Evolutionary conservation across 2,888 invertebrate genomes (phyloP), one percentile per base, ranked within the genome.

Genomic region (Dioctria rufipes): DNA sequence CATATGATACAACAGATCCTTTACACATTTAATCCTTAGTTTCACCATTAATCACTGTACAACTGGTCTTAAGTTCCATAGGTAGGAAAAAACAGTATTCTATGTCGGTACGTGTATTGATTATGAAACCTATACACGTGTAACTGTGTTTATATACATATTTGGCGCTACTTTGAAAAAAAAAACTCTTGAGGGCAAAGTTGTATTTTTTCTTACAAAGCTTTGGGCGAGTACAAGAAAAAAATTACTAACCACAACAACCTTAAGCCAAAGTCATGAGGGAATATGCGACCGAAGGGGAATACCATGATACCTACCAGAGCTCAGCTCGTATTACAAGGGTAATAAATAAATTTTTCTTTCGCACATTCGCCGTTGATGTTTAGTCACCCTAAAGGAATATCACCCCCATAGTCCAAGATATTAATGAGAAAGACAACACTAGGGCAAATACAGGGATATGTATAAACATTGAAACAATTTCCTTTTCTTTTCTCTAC

Each of bases 311-410:
- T 67, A 25, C 25, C 25, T 25, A 25, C 25, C 25, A 25, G 25
- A 25, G 25, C 25, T 25, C 25, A 25, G 2, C 25, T 25, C 25
- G 25, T 25, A 25, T 25, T 46, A 46, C 43, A 46, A 67, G 46
- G 67, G 67, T 13, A 67, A 67, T 67, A 67, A 67, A 67, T 67
- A 67, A 67, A 67, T 67, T 67, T 67, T 46, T 49, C 43, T 67
- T 67, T 67, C 67, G 46, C 67, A 67, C 25, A 2, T 46, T 46
- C 67, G 42, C 46, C 46, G 46, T 4, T 67, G 46, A 25, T 37
- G 46, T 46, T 67, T 43, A 67, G 49, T 43, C 49, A 49, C 67
- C 67, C 67, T n/a, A 42, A 65, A 46, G 67, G 2, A 67, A 49
- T 46, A 67, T 67, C 67, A 49, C 67, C 49, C 8, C 37, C 49